phyloP scores from a whole-genome alignment of 1,140 invertebrate genomes.

The Drosophila sulfurigaster region DNA sequence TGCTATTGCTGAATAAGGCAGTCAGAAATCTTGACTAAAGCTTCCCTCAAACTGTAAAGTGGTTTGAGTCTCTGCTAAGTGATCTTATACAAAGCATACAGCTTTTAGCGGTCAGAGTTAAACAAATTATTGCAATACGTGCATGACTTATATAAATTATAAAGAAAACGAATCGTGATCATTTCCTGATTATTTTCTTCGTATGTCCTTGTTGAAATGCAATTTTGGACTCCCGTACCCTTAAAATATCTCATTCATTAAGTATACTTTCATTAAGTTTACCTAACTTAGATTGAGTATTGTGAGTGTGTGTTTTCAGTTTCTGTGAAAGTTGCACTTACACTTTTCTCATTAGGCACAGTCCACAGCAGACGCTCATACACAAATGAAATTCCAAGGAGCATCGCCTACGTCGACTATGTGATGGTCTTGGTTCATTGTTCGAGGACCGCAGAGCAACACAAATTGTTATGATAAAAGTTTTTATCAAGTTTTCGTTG shows the following conservation, averaged over 20 bases:
- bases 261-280: constrained; percentile 12
- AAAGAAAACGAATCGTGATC: too few species aligned
- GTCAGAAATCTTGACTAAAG: constrained; percentile 63
- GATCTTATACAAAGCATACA: constrained; percentile 3
- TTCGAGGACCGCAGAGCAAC: constrained; percentile 58
- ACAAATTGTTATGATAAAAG: constrained; percentile 84
- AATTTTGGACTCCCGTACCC: too few species aligned
- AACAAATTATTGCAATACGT: neutral
- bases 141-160: neutral
- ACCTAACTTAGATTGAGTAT: constrained; percentile 34
- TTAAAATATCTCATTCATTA: constrained; percentile 2
- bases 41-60: constrained; percentile 11
- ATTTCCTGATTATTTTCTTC: too few species aligned
- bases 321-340: constrained; percentile 61
- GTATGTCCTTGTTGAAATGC: too few species aligned
- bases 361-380: constrained; percentile 27
- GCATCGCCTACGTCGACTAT: constrained; percentile 11
- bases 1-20: constrained; percentile 4
- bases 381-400: constrained; percentile 33
- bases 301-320: constrained; percentile 13
- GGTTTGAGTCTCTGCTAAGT: constrained; percentile 9
- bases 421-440: constrained; percentile 52
- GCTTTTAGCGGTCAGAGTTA: neutral
- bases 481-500: constrained; percentile 80
- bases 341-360: constrained; percentile 74